Conservation (phyloP, 2,888 invertebrate genomes). For the Lepidocyrtinus sp. region DNA sequence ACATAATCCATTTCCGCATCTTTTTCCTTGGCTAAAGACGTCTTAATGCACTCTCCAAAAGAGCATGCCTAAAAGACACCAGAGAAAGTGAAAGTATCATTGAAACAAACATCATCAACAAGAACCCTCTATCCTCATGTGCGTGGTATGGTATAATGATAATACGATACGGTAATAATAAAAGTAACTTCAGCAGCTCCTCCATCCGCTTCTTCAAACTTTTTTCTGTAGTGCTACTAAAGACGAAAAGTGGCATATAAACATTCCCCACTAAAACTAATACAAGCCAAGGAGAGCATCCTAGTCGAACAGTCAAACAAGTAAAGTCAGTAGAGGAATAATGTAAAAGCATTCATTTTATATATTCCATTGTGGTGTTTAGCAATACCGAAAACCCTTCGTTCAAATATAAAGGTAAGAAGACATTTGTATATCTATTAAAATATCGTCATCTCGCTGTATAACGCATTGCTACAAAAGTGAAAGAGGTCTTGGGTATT, state of each 20-base stretch:
- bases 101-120: conserved; percentile 22
- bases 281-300: too few species aligned
- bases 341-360: not conserved
- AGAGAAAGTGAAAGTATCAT: conserved; percentile 36
- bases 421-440: not conserved
- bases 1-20: not conserved
- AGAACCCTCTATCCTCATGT: too few species aligned
- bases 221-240: conserved; percentile 17
- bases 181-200: not conserved
- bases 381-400: too few species aligned
- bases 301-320: not conserved
- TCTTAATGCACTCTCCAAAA: conserved; percentile 17
- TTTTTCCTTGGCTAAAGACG: too few species aligned
- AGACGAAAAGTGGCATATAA: conserved; percentile 44
- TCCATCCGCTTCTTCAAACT: conserved; percentile 11
- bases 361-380: conserved; percentile 17
- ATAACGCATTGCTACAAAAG: conserved; percentile 25
- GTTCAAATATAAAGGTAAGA: too few species aligned
- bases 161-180: conserved; percentile 43
- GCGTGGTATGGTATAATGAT: conserved; percentile 35
- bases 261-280: conserved; percentile 25
- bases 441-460: not conserved
- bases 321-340: not conserved
- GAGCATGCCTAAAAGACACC: conserved; percentile 22
- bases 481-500: conserved; percentile 38